Evolutionary conservation across 37 sponge, comb jelly and placozoan genomes (phyloP).

Genomic region (Dysidea cf. avara): DNA sequence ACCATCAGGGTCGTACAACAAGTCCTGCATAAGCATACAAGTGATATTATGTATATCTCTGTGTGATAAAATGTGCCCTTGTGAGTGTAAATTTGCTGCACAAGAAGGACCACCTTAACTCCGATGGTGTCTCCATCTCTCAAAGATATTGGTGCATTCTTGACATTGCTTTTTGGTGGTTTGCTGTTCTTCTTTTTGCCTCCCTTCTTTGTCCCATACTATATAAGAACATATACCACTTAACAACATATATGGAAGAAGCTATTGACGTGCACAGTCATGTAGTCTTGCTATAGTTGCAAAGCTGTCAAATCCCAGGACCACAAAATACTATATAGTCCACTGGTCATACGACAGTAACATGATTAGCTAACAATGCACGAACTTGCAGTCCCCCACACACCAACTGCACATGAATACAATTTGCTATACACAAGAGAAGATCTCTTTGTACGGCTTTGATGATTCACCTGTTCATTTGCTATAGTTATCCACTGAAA

Average conservation of each 20-base stretch:
- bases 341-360: no score
- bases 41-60: neutral
- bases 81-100: neutral
- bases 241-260: no score
- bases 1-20: constrained; percentile 34
- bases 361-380: no score
- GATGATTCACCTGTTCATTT: no score
- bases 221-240: neutral
- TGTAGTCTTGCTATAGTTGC: neutral
- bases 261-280: no score
- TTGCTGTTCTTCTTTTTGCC: neutral
- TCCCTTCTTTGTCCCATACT: neutral
- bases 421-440: no score
- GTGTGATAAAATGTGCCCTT: constrained; percentile 12
- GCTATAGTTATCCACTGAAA: constrained; percentile 63
- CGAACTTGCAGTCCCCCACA: no score
- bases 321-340: no score
- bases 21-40: constrained; percentile 31
- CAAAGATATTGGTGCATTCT: constrained; percentile 60
- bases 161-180: constrained; percentile 38
- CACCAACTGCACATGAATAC: no score
- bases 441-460: no score
- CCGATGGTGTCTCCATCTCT: constrained; percentile 79
- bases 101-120: constrained; percentile 41
- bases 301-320: no score